Evolutionary conservation across 2,888 invertebrate genomes (phyloP).

Genomic region (Cyrtodaria siliqua): DNA sequence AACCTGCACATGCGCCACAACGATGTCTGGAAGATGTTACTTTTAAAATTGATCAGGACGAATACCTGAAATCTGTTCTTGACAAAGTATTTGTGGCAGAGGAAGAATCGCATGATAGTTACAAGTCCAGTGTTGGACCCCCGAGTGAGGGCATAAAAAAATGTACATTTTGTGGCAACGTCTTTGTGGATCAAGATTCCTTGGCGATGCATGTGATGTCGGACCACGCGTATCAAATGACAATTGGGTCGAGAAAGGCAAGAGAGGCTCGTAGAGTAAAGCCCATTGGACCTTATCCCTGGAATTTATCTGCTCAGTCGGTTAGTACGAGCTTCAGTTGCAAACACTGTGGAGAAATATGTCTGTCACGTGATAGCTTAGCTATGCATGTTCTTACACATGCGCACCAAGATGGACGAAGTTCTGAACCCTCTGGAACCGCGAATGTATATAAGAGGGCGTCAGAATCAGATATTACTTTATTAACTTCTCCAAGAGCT

Average conservation of each 20-base stretch:
- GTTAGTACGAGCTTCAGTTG: slow-evolving; percentile 55
- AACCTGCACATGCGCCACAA: not conserved
- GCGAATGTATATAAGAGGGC: slow-evolving; percentile 15
- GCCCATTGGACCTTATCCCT: not conserved
- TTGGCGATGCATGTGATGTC: slow-evolving; percentile 85
- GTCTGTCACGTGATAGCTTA: slow-evolving; percentile 77
- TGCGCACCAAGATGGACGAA: slow-evolving; percentile 53
- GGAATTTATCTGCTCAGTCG: not conserved
- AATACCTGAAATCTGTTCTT: slow-evolving; percentile 66
- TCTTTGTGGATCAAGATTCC: slow-evolving; percentile 80
- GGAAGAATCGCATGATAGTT: slow-evolving; percentile 4
- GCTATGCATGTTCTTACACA: slow-evolving; percentile 84
- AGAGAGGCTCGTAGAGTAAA: not conserved
- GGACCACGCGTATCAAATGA: slow-evolving; percentile 58
- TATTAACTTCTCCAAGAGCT: not conserved
- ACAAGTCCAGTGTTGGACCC: not conserved
- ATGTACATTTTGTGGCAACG: slow-evolving; percentile 75
- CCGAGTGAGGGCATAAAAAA: slow-evolving; percentile 32
- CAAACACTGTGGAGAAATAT: slow-evolving; percentile 77
- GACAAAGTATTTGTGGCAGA: slow-evolving; percentile 47
- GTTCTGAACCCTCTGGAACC: not conserved
- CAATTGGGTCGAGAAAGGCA: slow-evolving; percentile 7
- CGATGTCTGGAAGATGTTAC: slow-evolving; percentile 66
- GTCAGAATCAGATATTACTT: not conserved
- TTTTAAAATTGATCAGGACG: slow-evolving; percentile 64